These are phyloP conservation scores for Crenuchus spilurus DNA, from an alignment of 2,797 vertebrate species.

Conservation along the genomic window DNA sequence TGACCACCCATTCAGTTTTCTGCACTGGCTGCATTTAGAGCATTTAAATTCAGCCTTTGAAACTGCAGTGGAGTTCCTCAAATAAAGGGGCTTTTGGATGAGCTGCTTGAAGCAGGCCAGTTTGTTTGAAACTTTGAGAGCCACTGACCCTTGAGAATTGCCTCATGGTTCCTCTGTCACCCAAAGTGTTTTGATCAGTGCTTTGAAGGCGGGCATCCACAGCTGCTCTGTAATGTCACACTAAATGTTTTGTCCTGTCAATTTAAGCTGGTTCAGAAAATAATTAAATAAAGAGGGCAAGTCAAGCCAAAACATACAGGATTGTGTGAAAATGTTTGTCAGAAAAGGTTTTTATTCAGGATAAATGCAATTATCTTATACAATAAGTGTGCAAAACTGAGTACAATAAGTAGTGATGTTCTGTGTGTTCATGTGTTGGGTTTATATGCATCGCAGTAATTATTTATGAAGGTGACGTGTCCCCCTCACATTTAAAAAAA, in stretches of 20 bases:
- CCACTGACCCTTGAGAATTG: neutral
- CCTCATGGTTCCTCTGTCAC: slow-evolving; percentile 9
- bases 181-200: slow-evolving; percentile 10
- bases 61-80: slow-evolving; percentile 36
- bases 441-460: too few species aligned
- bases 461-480: too few species aligned
- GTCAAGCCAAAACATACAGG: neutral
- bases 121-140: slow-evolving; percentile 21
- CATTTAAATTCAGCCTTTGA: slow-evolving; percentile 43
- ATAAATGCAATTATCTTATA: too few species aligned
- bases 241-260: slow-evolving; percentile 31
- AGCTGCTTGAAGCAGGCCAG: slow-evolving; percentile 7
- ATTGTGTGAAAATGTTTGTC: too few species aligned
- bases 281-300: neutral
- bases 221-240: neutral
- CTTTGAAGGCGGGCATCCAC: slow-evolving; percentile 25
- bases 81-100: slow-evolving; percentile 8
- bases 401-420: too few species aligned
- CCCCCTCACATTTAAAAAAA: too few species aligned
- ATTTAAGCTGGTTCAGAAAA: slow-evolving; percentile 21
- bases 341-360: too few species aligned
- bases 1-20: slow-evolving; percentile 47
- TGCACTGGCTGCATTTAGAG: slow-evolving; percentile 34
- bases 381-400: too few species aligned
- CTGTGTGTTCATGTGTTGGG: too few species aligned